Conservation (phyloP, 23 tunicate species). For the Oikopleura vanhoeffeni region DNA sequence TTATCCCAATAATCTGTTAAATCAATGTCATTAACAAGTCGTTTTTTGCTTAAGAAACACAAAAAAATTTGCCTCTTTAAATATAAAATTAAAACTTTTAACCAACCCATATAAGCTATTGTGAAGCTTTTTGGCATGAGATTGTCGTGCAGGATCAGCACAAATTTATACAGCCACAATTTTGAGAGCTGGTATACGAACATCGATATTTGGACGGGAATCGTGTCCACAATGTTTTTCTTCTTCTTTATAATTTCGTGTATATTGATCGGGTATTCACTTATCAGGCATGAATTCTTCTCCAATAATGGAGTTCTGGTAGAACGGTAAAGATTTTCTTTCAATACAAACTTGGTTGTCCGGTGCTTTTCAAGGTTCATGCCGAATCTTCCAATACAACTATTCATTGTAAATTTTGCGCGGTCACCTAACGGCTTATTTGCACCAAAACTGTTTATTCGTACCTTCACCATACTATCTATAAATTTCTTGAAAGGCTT, state of each 20-base stretch:
- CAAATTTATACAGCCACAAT: background rate
- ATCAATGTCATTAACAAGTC: too few relatives aligned
- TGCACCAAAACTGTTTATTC: background rate
- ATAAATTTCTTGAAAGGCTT: background rate
- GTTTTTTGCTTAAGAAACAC: too few relatives aligned
- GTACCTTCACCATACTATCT: background rate
- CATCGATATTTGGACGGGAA: background rate
- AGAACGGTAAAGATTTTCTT: background rate
- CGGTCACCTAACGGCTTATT: background rate
- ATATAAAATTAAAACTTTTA: too few relatives aligned
- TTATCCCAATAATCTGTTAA: too few relatives aligned
- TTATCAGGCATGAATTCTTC: background rate
- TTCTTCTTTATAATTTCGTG: background rate
- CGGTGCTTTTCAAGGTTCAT: background rate
- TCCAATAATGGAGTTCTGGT: background rate
- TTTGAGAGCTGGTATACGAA: background rate
- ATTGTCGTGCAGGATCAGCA: background rate
- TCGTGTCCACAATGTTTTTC: background rate
- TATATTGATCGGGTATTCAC: background rate
- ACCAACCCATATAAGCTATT: too few relatives aligned
- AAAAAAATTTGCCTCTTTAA: too few relatives aligned
- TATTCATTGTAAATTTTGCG: background rate
- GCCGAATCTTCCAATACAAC: background rate
- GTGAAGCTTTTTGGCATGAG: background rate
- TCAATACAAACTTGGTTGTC: background rate